phyloP scores from a whole-genome alignment of 37 sponge, comb jelly and placozoan genomes.

The Mnemiopsis leidyi region DNA sequence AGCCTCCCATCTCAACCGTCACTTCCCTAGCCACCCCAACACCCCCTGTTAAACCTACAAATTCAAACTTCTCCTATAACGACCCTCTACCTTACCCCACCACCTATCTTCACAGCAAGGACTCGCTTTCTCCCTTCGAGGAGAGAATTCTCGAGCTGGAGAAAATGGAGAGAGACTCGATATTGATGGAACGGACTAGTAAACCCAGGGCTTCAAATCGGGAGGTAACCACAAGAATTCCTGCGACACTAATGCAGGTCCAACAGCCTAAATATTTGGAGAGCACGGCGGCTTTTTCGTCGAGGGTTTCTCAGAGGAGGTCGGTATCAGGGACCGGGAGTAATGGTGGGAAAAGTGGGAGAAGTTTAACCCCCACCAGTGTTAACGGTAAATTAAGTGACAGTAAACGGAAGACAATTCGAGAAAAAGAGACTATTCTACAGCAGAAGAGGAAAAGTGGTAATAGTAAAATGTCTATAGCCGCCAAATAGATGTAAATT shows the following conservation, averaged over 20 bases:
- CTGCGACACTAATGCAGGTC: background rate
- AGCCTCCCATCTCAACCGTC: background rate
- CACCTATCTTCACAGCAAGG: background rate
- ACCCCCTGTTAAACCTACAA: background rate
- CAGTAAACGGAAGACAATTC: background rate
- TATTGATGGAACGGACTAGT: background rate
- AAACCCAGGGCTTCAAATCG: background rate
- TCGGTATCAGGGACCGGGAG: background rate
- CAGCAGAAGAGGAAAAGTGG: constrained; percentile 19
- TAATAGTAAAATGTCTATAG: background rate
- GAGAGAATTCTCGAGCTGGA: constrained; percentile 22
- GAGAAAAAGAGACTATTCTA: constrained; percentile 5
- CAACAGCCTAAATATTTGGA: constrained; percentile 23
- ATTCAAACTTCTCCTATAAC: background rate
- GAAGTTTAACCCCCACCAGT: background rate
- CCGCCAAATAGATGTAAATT: background rate
- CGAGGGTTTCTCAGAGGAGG: background rate
- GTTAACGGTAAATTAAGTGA: background rate
- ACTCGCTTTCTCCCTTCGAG: background rate
- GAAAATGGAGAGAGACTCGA: constrained; percentile 19
- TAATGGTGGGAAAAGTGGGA: background rate
- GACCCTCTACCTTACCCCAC: constrained; percentile 14
- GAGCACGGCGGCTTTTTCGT: background rate
- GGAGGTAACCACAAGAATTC: background rate
- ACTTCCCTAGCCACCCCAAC: background rate